Conservation (phyloP, 2,797 vertebrate species). For the Taeniopygia guttata region DNA sequence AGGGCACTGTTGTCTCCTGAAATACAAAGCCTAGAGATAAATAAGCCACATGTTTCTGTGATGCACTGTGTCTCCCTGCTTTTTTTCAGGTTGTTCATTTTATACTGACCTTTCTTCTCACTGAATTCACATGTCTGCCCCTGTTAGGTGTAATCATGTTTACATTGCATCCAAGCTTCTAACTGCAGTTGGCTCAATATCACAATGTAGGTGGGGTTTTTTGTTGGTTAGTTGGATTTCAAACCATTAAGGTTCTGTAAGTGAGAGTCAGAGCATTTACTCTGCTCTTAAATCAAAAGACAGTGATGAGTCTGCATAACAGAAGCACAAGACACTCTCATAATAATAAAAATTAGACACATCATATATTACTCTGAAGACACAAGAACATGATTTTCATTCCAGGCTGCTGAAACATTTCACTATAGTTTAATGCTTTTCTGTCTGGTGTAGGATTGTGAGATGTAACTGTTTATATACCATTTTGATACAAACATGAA, state of each 20-base stretch:
- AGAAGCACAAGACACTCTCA: background rate
- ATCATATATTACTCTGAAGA: background rate
- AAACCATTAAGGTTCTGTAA: background rate
- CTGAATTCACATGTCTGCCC: background rate
- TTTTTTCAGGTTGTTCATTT: background rate
- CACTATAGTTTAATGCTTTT: background rate
- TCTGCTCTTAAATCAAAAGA: background rate
- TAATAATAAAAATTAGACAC: background rate
- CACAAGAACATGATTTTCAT: background rate
- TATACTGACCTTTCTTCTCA: background rate
- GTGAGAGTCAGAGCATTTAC: background rate
- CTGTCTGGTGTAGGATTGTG: background rate
- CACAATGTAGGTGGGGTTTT: fast-evolving
- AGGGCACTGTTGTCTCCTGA: background rate
- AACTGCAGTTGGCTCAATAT: background rate
- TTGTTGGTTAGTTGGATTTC: background rate
- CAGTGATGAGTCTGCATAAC: background rate
- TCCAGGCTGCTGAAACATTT: background rate
- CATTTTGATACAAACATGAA: background rate
- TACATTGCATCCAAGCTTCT: background rate
- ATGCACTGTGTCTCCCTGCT: background rate
- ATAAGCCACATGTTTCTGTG: background rate
- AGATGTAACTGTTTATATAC: conserved; percentile 3
- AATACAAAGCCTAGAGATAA: background rate
- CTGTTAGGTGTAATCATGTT: background rate